Percentiles rank a stretch among this genome's conserved stretches.
Evolutionary conservation across 2,888 invertebrate genomes (phyloP).

Genomic region (Dermolepida albohirtum): DNA sequence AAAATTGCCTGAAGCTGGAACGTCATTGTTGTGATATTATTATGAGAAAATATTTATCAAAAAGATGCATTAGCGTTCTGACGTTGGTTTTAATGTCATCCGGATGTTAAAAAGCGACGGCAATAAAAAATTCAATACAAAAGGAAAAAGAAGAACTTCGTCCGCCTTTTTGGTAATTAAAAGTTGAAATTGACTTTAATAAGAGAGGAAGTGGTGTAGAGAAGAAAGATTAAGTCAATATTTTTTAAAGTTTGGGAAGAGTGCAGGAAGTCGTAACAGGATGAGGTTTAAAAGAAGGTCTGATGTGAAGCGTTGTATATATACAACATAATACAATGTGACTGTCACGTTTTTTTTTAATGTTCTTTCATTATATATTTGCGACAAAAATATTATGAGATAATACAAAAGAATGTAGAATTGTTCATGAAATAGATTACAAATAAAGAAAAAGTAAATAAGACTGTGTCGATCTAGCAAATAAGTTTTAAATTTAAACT

Average conservation of each 20-base stretch:
- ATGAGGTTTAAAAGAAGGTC: not conserved
- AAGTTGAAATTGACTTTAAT: constrained; percentile 32
- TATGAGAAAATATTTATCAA: constrained; percentile 7
- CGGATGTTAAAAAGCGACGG: constrained; percentile 22
- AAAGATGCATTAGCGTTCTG: not conserved
- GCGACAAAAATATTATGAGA: too few relatives aligned
- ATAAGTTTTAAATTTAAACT: too few relatives aligned
- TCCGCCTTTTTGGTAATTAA: constrained; percentile 21
- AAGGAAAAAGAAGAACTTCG: constrained; percentile 14
- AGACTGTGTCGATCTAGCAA: too few relatives aligned
- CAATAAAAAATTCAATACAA: constrained; percentile 33
- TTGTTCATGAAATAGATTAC: too few relatives aligned
- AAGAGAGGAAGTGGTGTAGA: constrained; percentile 15
- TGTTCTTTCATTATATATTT: too few relatives aligned
- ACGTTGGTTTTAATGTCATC: constrained; percentile 12
- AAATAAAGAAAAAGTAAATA: too few relatives aligned
- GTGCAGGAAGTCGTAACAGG: constrained; percentile 6
- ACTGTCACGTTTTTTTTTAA: too few relatives aligned
- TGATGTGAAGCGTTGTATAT: not conserved
- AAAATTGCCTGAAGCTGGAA: too few relatives aligned
- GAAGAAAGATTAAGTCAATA: constrained; percentile 28
- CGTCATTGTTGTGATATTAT: not conserved
- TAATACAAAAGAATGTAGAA: too few relatives aligned
- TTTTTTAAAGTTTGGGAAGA: constrained; percentile 16
- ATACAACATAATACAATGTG: too few relatives aligned